Base-by-base conservation (phyloP, 35 echinoderm and acorn worm species). In the Patiria miniata region DNA sequence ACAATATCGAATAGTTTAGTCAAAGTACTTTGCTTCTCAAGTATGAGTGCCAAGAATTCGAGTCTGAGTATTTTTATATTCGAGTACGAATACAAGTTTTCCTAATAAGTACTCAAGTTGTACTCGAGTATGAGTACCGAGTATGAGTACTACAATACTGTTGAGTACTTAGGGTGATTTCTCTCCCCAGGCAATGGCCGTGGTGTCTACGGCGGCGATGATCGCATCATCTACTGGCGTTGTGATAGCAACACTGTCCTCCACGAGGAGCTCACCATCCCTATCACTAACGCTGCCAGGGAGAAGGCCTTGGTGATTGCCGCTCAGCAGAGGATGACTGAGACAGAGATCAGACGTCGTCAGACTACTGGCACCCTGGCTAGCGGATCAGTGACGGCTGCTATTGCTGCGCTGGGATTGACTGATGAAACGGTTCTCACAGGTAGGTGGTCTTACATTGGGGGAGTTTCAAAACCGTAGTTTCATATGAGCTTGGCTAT, bases 211-310 rank as follows among this genome's bases (percentile, higher is more conserved):
- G 92, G 95, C 16, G 95, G 92, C 77, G 92, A 94, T 42, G 95
- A 98, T 34, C 84, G 87, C 19, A 79, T 98, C 82, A 98, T 98
- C 86, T 94, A 98, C 85, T 98, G 95, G 95, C 88, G 89, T 68
- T 98, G 95, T 81, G 95, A 98, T 2, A 93, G 91, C 79, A 98
- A 98, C 59, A 52, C 89, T 15, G 69, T 90, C 40, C 82, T 98
- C 8, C 83, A 94, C 12, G 95, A 98, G 44, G 81, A 98, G 39
- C 81, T 98, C 8, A 73, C 88, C 29, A 87, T 98, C 23, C 95
- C 95, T 0, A 87, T 86, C 40, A 93, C 95, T 39, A 98, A 98
- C 86, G 47, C 87, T 2, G 92, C 95, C 36, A 69, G 87, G 82
- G 95, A 98, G 86, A 93, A 89, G 51, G 95, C 95, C 0, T 53